Evolutionary conservation across 2,113 vertebrate genomes (phyloP).

Genomic region (Ia io): DNA sequence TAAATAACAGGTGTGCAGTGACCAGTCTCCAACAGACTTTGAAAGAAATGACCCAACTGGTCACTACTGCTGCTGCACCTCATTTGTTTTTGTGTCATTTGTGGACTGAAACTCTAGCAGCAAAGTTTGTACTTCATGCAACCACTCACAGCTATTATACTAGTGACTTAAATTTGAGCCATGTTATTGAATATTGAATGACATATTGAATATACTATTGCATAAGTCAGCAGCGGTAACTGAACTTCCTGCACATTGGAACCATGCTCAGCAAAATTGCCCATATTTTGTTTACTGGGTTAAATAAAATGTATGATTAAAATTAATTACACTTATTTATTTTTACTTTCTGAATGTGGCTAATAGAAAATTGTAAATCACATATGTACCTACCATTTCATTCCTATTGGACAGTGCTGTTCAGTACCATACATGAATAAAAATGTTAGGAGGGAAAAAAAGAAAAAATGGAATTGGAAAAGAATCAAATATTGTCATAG

Average conservation of each 20-base stretch:
- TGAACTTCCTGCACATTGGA: background rate
- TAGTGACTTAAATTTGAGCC: background rate
- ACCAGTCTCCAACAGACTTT: background rate
- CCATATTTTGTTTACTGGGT: background rate
- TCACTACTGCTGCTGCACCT: background rate
- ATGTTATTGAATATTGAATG: background rate
- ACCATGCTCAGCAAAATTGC: background rate
- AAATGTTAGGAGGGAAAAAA: background rate
- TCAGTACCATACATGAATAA: background rate
- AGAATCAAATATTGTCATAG: background rate
- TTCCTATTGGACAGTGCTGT: background rate
- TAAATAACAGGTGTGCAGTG: background rate
- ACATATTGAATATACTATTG: background rate
- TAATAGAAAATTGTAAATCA: conserved; percentile 5
- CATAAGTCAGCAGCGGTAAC: background rate
- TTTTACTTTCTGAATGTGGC: background rate
- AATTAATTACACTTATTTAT: background rate
- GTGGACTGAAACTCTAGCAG: background rate
- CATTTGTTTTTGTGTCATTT: background rate
- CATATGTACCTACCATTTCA: background rate
- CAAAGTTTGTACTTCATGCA: background rate
- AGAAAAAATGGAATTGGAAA: background rate
- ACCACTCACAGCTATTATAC: background rate
- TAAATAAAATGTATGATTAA: background rate
- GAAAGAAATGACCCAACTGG: background rate